Evolutionary conservation across 2,113 vertebrate genomes (phyloP).

Genomic region (Hepsetus odoe): DNA sequence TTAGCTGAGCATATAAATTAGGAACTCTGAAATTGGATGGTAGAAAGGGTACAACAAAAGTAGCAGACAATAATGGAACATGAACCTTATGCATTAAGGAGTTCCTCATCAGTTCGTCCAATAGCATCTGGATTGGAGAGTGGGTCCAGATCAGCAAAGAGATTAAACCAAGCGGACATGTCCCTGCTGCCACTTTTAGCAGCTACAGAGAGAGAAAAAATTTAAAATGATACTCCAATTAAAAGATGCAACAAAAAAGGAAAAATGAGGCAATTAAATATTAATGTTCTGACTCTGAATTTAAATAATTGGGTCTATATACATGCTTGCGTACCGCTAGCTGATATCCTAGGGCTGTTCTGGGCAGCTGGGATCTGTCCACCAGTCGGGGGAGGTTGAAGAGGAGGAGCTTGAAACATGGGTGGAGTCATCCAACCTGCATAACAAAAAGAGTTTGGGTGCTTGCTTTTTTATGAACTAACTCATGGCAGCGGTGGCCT

Average conservation of each 20-base stretch:
- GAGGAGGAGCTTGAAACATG: conserved; percentile 74
- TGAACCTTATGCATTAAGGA: conserved; percentile 75
- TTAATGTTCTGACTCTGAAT: not conserved
- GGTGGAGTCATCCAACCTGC: conserved; percentile 78
- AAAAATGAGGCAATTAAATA: not conserved
- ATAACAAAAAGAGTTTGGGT: not conserved
- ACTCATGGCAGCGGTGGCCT: no score
- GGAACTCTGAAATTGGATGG: no score
- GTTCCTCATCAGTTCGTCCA: conserved; percentile 77
- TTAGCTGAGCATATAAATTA: no score
- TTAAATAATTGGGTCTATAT: not conserved
- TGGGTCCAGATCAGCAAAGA: conserved; percentile 82
- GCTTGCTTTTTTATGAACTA: not conserved
- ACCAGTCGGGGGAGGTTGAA: conserved; percentile 64
- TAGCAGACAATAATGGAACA: no score
- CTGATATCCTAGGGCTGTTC: conserved; percentile 61
- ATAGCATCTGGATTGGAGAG: conserved; percentile 83
- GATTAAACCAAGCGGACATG: conserved; percentile 82
- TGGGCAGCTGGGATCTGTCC: conserved; percentile 66
- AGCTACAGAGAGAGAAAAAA: conserved; percentile 46
- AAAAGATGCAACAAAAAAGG: not conserved
- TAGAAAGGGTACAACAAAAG: no score
- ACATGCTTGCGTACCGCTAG: conserved; percentile 62
- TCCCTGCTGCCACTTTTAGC: conserved; percentile 68
- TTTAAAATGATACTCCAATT: not conserved